Conservation (phyloP, 2,797 vertebrate species). For the Triplophysa yarkandensis region DNA sequence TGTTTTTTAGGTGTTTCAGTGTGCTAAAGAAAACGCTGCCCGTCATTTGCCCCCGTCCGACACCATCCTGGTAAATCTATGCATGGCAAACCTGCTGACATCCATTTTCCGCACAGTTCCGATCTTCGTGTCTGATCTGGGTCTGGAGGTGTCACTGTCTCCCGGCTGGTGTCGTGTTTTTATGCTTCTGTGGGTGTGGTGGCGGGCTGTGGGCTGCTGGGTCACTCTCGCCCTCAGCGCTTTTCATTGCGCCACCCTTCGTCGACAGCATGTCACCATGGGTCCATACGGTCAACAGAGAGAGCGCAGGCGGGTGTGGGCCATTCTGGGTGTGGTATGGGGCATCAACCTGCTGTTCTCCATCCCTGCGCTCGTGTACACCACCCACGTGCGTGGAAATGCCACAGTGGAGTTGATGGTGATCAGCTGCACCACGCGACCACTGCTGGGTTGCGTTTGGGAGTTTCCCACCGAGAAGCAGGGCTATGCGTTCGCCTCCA, state of each 20-base stretch:
- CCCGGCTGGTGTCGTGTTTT: conserved; percentile 76
- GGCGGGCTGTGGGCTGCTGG: conserved; percentile 81
- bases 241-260: conserved; percentile 78
- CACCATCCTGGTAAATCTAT: conserved; percentile 78
- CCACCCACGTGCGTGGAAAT: conserved; percentile 68
- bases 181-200: conserved; percentile 85
- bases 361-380: conserved; percentile 75
- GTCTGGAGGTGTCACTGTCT: conserved; percentile 72
- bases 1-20: conserved; percentile 70
- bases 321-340: conserved; percentile 71
- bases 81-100: conserved; percentile 77
- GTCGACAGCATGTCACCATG: conserved; percentile 65
- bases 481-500: conserved; percentile 73
- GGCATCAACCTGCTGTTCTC: conserved; percentile 73
- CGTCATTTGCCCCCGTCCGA: conserved; percentile 73
- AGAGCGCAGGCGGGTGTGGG: conserved; percentile 69
- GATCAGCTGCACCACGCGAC: conserved; percentile 79
- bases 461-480: conserved; percentile 71
- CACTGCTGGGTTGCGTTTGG: conserved; percentile 81
- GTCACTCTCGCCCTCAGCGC: conserved; percentile 75
- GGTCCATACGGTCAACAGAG: conserved; percentile 64
- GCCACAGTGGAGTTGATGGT: conserved; percentile 79
- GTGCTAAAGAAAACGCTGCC: conserved; percentile 62
- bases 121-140: conserved; percentile 78
- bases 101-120: conserved; percentile 79